Evolutionary conservation across 2,797 vertebrate species (phyloP), one percentile per base, ranked within the genome.

Genomic region (Poeciliopsis gracilis): DNA sequence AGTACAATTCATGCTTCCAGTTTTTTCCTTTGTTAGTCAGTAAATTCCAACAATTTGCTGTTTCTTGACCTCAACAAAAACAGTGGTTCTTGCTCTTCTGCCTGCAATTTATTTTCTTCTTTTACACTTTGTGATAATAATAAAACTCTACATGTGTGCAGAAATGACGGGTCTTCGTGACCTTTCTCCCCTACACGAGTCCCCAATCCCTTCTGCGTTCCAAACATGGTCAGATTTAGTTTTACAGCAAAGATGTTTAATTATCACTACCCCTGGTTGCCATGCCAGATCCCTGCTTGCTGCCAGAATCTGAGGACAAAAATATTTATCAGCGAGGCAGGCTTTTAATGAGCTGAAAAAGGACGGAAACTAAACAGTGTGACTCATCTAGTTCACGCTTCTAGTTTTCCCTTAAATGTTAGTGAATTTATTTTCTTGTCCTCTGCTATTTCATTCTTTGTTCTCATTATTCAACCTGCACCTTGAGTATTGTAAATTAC

Each of bases 201-300:
- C 77, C 46, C 63, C 82, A 81, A 87, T 83, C 81, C 82, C 61
- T 15, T 84, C 76, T 80, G 73, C 82, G 63, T 77, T 80, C 81
- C 78, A 13, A 80, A 72, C 75, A 84, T 51, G 70, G 73, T 13
- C 75, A 84, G 73, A 88, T 87, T 87, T 86, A 81, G 78, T 85
- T 86, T 77, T 33, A 80, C 57, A 81, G 76, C 15, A 11, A 75
- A 79, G 72, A 78, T 59, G 72, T 89, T 83, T 86, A 80, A 90
- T 88, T 82, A 88, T 91, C 82, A 85, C 73, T 81, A 88, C 63
- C 43, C 75, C 72, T 80, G 69, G 77, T 77, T 79, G 76, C 70
- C 41, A 75, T 81, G 73, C 77, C 77, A 80, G 75, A 84, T 77
- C 79, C 73, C 10, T 51, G 57, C 47, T 75, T 25, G 43, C 83